These are phyloP conservation scores for Lepus townsendii DNA, from an alignment of 2,797 vertebrate species.

Conservation along the genomic window DNA sequence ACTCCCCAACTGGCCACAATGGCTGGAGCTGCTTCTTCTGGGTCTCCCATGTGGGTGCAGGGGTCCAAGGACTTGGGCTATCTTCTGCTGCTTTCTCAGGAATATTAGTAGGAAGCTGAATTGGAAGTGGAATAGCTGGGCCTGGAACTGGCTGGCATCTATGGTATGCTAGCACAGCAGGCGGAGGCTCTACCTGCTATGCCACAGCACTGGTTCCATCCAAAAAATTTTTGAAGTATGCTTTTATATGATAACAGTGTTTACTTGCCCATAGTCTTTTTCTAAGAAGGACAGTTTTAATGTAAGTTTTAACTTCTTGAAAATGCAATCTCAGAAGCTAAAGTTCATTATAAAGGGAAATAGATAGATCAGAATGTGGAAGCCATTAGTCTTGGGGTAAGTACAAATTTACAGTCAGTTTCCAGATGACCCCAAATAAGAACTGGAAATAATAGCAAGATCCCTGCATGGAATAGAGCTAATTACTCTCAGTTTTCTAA, in stretches of 20 bases:
- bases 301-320: conserved; percentile 47
- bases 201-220: too few species aligned
- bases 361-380: not conserved
- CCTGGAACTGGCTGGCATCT: too few species aligned
- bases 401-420: not conserved
- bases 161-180: too few species aligned
- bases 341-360: not conserved
- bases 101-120: too few species aligned
- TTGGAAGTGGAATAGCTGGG: too few species aligned
- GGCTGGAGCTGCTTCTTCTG: too few species aligned
- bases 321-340: not conserved
- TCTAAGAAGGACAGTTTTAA: not conserved
- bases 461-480: not conserved
- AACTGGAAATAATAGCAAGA: not conserved
- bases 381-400: not conserved
- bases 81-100: too few species aligned
- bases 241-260: not conserved
- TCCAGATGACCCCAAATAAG: not conserved
- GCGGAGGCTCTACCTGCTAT: too few species aligned
- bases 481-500: conserved; percentile 20
- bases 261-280: not conserved
- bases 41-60: too few species aligned
- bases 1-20: too few species aligned
- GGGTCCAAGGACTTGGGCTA: too few species aligned
- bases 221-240: too few species aligned